Percentiles rank a stretch among this genome's conserved stretches.
These are phyloP conservation scores for Drosophila sulfurigaster DNA, from an alignment of 1,140 invertebrate species.

Conservation along the genomic window DNA sequence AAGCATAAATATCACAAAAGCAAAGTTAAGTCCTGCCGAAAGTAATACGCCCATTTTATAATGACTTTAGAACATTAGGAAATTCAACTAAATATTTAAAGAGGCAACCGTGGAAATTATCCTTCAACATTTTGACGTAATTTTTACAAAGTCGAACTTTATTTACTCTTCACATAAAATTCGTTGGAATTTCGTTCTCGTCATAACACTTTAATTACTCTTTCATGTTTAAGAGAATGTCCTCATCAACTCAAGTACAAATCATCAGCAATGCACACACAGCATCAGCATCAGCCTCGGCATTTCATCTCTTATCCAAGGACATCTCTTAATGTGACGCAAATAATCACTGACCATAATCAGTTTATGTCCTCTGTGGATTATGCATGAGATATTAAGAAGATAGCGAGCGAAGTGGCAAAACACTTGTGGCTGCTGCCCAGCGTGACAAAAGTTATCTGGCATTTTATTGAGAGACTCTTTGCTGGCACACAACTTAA, in stretches of 20 bases:
- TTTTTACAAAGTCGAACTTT: background rate
- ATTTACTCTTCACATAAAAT: too few relatives aligned
- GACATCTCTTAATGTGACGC: conserved; percentile 51
- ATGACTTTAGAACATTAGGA: background rate
- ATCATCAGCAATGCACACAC: conserved; percentile 11
- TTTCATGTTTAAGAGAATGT: background rate
- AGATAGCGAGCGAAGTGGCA: background rate
- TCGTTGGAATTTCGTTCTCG: background rate
- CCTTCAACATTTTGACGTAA: background rate
- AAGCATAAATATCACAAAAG: conserved; percentile 19
- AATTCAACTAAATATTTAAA: background rate
- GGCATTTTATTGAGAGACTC: background rate
- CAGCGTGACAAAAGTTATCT: background rate
- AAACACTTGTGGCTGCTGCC: conserved; percentile 1
- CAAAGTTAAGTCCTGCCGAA: conserved; percentile 7
- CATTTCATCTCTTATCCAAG: background rate
- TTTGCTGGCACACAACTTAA: conserved; percentile 42
- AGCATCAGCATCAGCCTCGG: background rate
- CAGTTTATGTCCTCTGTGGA: conserved; percentile 42
- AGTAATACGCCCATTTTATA: conserved; percentile 1
- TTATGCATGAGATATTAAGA: conserved; percentile 61
- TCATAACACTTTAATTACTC: background rate
- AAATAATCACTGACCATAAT: conserved; percentile 66
- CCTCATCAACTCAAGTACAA: conserved; percentile 2
- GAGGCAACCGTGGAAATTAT: background rate